Percentiles rank a stretch among this genome's conserved stretches.
phyloP scores from a whole-genome alignment of 1,140 invertebrate species.

The Sminthurides bifidus region DNA sequence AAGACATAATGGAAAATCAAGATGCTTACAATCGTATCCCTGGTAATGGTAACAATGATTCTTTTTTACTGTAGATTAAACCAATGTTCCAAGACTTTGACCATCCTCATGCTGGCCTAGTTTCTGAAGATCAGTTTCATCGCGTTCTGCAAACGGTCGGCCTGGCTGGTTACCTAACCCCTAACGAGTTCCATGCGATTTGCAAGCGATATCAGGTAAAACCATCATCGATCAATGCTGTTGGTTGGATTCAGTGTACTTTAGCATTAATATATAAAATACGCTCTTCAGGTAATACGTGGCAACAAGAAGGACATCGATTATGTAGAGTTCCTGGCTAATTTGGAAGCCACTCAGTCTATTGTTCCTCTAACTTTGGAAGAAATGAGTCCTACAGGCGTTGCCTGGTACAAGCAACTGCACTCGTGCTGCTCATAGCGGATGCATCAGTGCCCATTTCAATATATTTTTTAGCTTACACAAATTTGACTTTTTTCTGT shows the following conservation, averaged over 20 bases:
- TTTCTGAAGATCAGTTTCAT: constrained; percentile 31
- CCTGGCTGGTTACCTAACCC: constrained; percentile 19
- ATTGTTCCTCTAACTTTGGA: constrained; percentile 26
- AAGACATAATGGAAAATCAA: too few species aligned
- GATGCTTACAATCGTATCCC: not conserved
- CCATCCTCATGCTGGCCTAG: constrained; percentile 23
- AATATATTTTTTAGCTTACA: too few species aligned
- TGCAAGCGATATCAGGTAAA: constrained; percentile 26
- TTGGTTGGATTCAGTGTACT: not conserved
- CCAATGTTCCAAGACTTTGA: constrained; percentile 32
- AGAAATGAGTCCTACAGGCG: constrained; percentile 31
- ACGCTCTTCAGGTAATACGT: constrained; percentile 24
- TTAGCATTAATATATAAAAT: not conserved
- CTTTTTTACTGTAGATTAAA: constrained; percentile 18
- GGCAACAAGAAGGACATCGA: constrained; percentile 26
- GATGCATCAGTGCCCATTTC: too few species aligned
- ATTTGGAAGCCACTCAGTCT: constrained; percentile 20
- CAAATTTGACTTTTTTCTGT: too few species aligned
- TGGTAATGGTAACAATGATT: not conserved
- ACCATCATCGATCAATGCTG: not conserved
- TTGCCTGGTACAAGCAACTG: constrained; percentile 25
- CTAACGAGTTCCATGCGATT: constrained; percentile 26
- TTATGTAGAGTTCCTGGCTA: constrained; percentile 26
- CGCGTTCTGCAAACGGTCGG: constrained; percentile 28
- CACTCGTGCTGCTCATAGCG: constrained; percentile 6